These are phyloP conservation scores for Oryzias celebensis DNA, from an alignment of 2,113 vertebrate species.

Conservation along the genomic window DNA sequence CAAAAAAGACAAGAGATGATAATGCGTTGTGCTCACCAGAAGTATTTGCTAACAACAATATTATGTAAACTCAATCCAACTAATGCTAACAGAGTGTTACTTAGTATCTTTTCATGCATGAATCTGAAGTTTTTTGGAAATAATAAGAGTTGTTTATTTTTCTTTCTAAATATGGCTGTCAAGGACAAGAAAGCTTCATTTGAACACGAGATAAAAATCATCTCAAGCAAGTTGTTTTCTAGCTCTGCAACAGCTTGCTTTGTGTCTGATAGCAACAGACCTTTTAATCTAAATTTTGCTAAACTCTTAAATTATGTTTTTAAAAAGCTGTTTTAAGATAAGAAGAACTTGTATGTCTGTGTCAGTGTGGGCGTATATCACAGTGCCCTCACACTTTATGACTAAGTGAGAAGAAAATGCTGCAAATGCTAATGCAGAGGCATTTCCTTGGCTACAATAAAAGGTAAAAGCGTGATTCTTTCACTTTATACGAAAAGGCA, in stretches of 20 bases:
- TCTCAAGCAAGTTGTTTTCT: neutral
- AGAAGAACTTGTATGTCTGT: slow-evolving; percentile 6
- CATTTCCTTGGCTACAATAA: slow-evolving; percentile 44
- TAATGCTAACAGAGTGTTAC: neutral
- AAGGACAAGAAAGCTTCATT: slow-evolving; percentile 2
- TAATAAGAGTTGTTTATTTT: neutral
- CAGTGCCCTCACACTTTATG: slow-evolving; percentile 30
- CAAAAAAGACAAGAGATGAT: neutral
- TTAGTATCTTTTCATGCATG: neutral
- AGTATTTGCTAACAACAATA: neutral
- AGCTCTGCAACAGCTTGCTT: neutral
- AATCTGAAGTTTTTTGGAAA: neutral
- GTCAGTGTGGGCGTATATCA: slow-evolving; percentile 22
- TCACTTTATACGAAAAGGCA: too few species aligned
- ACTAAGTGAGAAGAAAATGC: slow-evolving; percentile 41
- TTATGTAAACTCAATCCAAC: too few species aligned
- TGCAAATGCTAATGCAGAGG: slow-evolving; percentile 58
- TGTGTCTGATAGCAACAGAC: too few species aligned
- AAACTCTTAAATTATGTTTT: too few species aligned
- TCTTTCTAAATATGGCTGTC: neutral
- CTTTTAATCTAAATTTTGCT: neutral
- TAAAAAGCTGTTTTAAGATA: neutral
- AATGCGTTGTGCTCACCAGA: too few species aligned
- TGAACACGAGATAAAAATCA: neutral
- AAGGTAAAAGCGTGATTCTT: too few species aligned